Evolutionary conservation across 23 tunicate genomes (phyloP).

Genomic region (Diplosoma virens): DNA sequence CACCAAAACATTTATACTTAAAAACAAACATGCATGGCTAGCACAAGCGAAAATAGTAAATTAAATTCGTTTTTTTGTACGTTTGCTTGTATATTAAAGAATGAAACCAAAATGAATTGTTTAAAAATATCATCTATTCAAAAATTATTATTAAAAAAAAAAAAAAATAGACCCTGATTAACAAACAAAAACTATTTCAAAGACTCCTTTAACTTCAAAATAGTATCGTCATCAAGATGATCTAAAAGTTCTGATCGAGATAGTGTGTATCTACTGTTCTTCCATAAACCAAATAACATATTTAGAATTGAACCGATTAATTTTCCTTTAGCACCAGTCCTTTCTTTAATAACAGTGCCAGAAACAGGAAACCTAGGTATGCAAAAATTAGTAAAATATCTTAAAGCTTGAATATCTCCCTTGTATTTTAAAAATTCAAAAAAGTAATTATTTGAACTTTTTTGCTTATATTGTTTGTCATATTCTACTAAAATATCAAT

Average conservation of each 20-base stretch:
- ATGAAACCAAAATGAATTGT: no score
- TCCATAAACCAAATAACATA: slow-evolving; percentile 57
- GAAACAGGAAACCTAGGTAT: slow-evolving; percentile 62
- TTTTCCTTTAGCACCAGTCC: slow-evolving; percentile 50
- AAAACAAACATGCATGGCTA: no score
- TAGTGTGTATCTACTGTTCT: slow-evolving; percentile 56
- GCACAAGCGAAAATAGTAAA: no score
- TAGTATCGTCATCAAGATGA: slow-evolving; percentile 23
- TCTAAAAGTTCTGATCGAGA: slow-evolving; percentile 36
- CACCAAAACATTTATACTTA: no score
- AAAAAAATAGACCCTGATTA: no score
- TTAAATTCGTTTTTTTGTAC: no score
- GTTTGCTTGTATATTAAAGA: no score
- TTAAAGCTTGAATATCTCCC: slow-evolving; percentile 68
- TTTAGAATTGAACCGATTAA: slow-evolving; percentile 33
- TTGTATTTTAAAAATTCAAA: slow-evolving; percentile 73
- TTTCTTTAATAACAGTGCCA: slow-evolving; percentile 41
- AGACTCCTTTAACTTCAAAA: neutral
- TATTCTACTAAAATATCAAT: slow-evolving; percentile 29
- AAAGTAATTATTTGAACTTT: neutral
- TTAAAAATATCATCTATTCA: no score
- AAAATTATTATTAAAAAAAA: no score
- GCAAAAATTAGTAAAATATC: slow-evolving; percentile 39
- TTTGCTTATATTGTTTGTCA: neutral
- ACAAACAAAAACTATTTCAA: no score